These are phyloP conservation scores for Trachymyrmex cornetzi DNA, from an alignment of 1,140 invertebrate genomes.

Conservation along the genomic window DNA sequence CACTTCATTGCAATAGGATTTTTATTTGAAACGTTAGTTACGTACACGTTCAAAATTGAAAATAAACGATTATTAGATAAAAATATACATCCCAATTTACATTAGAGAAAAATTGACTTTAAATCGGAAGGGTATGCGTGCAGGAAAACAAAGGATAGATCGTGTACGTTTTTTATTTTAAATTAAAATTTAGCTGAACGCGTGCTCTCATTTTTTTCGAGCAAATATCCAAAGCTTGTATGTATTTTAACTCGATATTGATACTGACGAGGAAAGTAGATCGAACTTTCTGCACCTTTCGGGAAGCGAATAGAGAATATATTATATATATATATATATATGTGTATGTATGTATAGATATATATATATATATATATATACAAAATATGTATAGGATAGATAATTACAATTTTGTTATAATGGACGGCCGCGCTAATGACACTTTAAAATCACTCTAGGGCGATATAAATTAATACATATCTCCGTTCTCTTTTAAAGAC, in stretches of 20 bases:
- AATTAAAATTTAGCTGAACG: constrained; percentile 27
- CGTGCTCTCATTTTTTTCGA: constrained; percentile 18
- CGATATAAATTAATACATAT: constrained; percentile 54
- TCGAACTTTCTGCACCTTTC: background rate
- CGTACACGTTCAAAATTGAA: background rate
- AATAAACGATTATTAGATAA: constrained; percentile 18
- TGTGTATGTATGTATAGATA: background rate
- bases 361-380: background rate
- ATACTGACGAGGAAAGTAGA: background rate
- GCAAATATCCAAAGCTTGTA: constrained; percentile 39
- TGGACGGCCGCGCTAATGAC: constrained; percentile 49
- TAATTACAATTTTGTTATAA: constrained; percentile 60
- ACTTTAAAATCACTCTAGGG: constrained; percentile 56
- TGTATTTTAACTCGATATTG: constrained; percentile 41
- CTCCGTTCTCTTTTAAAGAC: constrained; percentile 36
- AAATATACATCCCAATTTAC: background rate
- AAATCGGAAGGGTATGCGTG: background rate
- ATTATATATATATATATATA: background rate
- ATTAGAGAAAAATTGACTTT: constrained; percentile 10
- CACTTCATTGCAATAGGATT: background rate
- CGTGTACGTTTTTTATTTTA: background rate
- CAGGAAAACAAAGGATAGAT: background rate
- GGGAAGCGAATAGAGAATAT: background rate
- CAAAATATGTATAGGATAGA: background rate
- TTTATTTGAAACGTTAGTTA: background rate